Percentiles rank a stretch among this genome's conserved stretches.
Evolutionary conservation across 2,888 invertebrate species (phyloP).

Genomic region (Nasonia oneida): DNA sequence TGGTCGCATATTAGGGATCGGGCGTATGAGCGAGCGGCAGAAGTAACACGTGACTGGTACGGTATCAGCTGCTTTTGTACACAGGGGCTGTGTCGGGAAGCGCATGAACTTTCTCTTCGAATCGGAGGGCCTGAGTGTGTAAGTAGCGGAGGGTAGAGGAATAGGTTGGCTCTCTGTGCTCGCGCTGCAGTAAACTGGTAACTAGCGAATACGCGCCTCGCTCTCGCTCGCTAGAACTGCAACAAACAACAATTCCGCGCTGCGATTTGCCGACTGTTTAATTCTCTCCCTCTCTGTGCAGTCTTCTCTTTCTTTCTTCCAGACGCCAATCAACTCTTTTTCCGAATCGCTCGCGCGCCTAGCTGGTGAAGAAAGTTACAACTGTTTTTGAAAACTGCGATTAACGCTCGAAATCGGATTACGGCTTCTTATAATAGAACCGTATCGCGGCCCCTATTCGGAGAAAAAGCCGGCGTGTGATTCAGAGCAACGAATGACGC

Average conservation of each 20-base stretch:
- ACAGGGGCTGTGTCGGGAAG: not conserved
- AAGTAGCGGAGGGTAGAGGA: not conserved
- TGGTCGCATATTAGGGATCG: conserved; percentile 62
- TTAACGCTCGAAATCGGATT: too few species aligned
- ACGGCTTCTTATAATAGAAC: too few species aligned
- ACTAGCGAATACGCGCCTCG: conserved; percentile 31
- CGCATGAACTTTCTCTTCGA: conserved; percentile 37
- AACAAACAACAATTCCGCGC: conserved; percentile 65
- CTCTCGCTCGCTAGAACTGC: conserved; percentile 38
- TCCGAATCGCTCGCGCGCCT: not conserved
- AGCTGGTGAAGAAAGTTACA: not conserved
- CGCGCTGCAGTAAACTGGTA: conserved; percentile 51
- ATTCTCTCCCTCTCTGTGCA: not conserved
- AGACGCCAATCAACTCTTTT: conserved; percentile 28
- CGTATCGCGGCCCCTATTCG: too few species aligned
- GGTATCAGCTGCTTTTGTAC: conserved; percentile 73
- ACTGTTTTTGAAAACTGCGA: not conserved
- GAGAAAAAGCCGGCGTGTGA: not conserved
- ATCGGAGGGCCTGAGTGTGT: not conserved
- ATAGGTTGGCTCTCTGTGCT: not conserved
- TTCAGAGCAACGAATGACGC: conserved; percentile 39
- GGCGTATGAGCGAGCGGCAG: conserved; percentile 29
- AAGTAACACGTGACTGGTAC: conserved; percentile 78
- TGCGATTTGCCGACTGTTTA: conserved; percentile 34
- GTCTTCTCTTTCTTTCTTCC: not conserved